phyloP scores from a whole-genome alignment of 2,113 vertebrate species.

The Lichenostomus cassidix region DNA sequence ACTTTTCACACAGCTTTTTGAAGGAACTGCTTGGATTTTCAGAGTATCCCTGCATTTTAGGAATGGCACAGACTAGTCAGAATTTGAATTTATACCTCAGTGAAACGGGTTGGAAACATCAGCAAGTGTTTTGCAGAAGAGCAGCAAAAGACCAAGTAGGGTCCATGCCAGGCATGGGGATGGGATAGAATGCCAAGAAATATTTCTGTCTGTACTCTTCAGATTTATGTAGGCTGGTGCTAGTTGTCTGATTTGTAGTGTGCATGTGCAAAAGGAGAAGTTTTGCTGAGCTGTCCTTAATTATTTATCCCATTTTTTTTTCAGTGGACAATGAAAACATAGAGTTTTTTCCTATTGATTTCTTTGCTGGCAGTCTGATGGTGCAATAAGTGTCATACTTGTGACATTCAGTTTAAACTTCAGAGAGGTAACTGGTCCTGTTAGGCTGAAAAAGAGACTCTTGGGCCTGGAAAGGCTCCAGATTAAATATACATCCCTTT shows the following conservation, averaged over 20 bases:
- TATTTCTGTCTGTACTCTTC: background rate
- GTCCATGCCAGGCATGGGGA: background rate
- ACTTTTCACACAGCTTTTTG: background rate
- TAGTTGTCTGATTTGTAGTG: background rate
- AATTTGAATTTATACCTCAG: background rate
- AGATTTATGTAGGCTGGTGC: background rate
- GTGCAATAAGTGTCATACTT: background rate
- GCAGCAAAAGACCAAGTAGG: background rate
- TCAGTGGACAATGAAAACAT: background rate
- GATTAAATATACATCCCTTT: background rate
- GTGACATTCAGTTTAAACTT: background rate
- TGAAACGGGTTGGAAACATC: background rate
- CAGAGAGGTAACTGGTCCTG: background rate
- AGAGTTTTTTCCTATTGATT: background rate
- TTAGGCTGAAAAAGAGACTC: background rate
- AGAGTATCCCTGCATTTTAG: background rate
- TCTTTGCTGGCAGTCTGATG: background rate
- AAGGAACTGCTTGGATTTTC: background rate
- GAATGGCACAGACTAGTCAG: background rate
- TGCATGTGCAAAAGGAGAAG: background rate
- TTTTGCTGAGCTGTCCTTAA: background rate
- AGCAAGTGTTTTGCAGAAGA: background rate
- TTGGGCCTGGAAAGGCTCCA: background rate
- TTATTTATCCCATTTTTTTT: background rate
- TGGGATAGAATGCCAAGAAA: background rate